Evolutionary conservation across 2,113 vertebrate genomes (phyloP), one percentile per base, ranked within the genome.

Genomic region (Panthera uncia): DNA sequence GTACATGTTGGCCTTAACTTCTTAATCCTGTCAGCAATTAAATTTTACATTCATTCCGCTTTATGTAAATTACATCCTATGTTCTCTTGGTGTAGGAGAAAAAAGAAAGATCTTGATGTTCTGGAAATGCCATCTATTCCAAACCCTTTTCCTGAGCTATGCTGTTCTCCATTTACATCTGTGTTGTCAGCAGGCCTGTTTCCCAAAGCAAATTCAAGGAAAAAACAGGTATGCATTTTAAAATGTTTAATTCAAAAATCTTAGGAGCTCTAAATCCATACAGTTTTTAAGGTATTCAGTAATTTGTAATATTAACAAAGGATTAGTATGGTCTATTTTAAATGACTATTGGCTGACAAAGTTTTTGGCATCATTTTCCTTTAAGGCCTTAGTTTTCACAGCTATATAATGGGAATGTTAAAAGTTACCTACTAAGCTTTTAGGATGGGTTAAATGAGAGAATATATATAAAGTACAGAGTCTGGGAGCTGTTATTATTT

Each of bases 81-180:
- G 85, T 99, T 98, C 98, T 98, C 81, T 98, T 98, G 98, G 97
- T 98, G 98, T 98, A 98, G 99, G 97, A 98, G 98, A 99, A 98
- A 98, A 99, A 97, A 98, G 98, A 98, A 98, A 98, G 98, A 98
- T 96, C 98, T 97, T 94, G 96, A 41, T 98, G 98, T 98, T 93
- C 98, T 99, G 98, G 98, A 99, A 98, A 98, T 98, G 88, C 96
- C 98, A 69, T 98, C 99, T 66, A 99, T 99, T 99, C 99, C 99
- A 97, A 99, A 99, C 97, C 99, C 99, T 96, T 99, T 99, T 95
- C 99, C 99, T 9, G 99, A 99, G 98, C 98, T 99, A 5, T 99
- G 99, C 95, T 98, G 99, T 52, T 99, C 99, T 89, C 97, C 99
- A 0, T 98, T 99, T 98, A 98, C 99, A 95, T 99, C 99, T 23